These are phyloP conservation scores for Lepidocolaptes lacrymiger DNA, from an alignment of 2,797 vertebrate genomes.

Conservation along the genomic window DNA sequence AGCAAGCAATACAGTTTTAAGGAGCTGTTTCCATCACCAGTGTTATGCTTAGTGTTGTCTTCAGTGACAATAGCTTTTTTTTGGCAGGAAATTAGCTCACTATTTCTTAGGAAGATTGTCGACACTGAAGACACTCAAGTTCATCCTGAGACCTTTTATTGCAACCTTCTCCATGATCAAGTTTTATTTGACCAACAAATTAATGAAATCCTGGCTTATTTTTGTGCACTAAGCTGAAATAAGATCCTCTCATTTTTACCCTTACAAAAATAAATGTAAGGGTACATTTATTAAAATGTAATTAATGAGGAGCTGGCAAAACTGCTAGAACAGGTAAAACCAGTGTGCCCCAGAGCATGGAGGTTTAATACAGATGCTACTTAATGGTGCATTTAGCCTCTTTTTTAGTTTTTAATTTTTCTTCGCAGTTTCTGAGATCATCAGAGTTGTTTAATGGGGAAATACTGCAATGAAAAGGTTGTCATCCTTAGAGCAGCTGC, in stretches of 20 bases:
- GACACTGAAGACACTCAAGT: neutral
- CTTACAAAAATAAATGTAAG: neutral
- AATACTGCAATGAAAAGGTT: neutral
- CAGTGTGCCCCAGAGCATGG: neutral
- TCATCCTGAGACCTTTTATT: neutral
- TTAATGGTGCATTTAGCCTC: neutral
- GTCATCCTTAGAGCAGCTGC: neutral
- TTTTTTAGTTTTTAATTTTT: neutral
- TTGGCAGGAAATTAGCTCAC: neutral
- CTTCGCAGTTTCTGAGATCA: neutral
- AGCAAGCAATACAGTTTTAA: neutral
- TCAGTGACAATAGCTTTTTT: neutral
- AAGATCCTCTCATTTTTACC: neutral
- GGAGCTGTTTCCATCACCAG: neutral
- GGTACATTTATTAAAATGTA: too few relatives aligned
- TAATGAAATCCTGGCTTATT: neutral
- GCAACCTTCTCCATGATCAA: neutral
- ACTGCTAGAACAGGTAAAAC: neutral
- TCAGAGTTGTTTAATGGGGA: neutral
- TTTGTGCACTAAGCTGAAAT: neutral
- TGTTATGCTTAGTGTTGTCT: neutral
- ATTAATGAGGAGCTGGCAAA: neutral
- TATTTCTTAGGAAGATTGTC: neutral
- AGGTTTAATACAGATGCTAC: neutral
- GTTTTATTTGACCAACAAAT: neutral